Evolutionary conservation across 2,113 vertebrate genomes (phyloP), one percentile per base, ranked within the genome.

Genomic region (Panthera uncia): DNA sequence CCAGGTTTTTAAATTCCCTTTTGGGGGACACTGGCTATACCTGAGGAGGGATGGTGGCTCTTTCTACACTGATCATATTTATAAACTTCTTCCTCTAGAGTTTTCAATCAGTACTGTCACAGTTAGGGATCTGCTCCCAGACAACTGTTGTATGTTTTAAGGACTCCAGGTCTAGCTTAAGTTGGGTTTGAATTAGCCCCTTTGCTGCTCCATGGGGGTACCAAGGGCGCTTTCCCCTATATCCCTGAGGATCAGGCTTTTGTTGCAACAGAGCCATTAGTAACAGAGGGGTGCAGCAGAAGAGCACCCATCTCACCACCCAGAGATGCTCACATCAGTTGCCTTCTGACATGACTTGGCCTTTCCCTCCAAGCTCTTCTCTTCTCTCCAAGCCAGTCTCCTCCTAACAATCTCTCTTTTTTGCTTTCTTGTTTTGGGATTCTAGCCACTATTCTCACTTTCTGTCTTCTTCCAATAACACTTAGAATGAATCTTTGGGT

Each of bases 151-250:
- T 29, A 23, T 63, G 25, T 45, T 79, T 83, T 52, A 85, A 65
- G 16, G 12, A 79, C 71, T 63, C n/a, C 36, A 71, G 29, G 10
- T 9, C 18, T 27, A 5, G 29, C 41, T 14, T 80, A 65, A 79
- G 6, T 27, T 89, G 45, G 10, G 8, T 14, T 11, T 91, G n/a
- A 36, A 86, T 23, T 45, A 66, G 25, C 23, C 15, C 7, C 36
- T 57, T 65, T 61, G 18, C 9, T 41, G 29, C 5, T 14, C 38
- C 27, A 48, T 11, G 15, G 16, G 31, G 11, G 2, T 48, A 50
- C 3, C 1, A 1, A 11, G 2, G 4, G 14, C 21, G 2, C 68
- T 36, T 69, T 65, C 48, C 18, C n/a, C 48, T 73, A 11, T 5
- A 27, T 57, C 29, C 15, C 8, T 31, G 11, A 45, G 57, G 3